Percentiles rank a stretch among this genome's conserved stretches.
These are phyloP conservation scores for Danio tinwini DNA, from an alignment of 2,797 vertebrate genomes.

Conservation along the genomic window DNA sequence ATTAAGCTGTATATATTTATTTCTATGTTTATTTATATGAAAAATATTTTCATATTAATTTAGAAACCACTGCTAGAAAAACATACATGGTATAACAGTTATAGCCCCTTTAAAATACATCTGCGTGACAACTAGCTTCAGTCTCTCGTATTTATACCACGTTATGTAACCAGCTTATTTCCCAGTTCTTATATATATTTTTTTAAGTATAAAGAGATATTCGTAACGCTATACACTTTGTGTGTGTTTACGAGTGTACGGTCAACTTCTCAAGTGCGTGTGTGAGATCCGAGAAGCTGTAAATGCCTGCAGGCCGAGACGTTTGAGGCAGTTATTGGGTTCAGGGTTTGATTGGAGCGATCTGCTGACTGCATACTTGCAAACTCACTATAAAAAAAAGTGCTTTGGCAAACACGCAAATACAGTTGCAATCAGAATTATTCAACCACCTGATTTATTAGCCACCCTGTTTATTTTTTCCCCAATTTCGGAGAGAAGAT, in stretches of 20 bases:
- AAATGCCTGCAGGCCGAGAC: conserved; percentile 39
- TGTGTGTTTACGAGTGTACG: conserved; percentile 20
- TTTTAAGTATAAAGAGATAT: conserved; percentile 25
- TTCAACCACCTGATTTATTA: too few species aligned
- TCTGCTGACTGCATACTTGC: conserved; percentile 70
- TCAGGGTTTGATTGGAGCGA: conserved; percentile 62
- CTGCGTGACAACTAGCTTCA: neutral
- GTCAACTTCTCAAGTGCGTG: conserved; percentile 5
- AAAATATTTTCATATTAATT: too few species aligned
- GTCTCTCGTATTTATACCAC: neutral
- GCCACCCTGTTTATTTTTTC: too few species aligned
- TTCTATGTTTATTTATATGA: too few species aligned
- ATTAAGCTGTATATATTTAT: too few species aligned
- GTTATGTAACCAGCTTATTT: conserved; percentile 13
- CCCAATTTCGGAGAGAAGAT: too few species aligned
- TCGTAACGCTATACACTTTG: conserved; percentile 34
- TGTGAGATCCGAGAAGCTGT: conserved; percentile 41
- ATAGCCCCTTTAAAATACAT: neutral
- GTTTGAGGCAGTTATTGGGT: conserved; percentile 70
- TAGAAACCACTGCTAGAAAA: neutral
- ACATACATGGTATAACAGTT: neutral
- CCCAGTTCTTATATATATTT: conserved; percentile 30
- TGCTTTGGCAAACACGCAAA: conserved; percentile 1
- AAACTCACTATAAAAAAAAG: conserved; percentile 48
- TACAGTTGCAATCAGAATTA: too few species aligned